Evolutionary conservation across 2,797 vertebrate species (phyloP), one percentile per base, ranked within the genome.

Genomic region (Platalea minor): DNA sequence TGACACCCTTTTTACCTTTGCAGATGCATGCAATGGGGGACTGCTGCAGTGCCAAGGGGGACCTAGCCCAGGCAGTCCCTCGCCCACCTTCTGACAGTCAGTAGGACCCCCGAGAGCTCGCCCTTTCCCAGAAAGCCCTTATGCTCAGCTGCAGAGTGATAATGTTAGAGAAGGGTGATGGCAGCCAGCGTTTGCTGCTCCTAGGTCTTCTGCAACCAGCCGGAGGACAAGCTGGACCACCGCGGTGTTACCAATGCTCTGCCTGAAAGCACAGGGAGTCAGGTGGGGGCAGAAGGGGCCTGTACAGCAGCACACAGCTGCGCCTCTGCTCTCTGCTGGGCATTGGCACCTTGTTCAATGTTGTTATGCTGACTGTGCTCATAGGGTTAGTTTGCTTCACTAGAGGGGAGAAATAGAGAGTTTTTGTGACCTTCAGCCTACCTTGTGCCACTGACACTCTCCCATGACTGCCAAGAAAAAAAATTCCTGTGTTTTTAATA

Each of bases 281-380:
- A 7, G 4, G 11, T 19, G 23, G 5, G 13, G 13, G 26, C 37
- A 83, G 53, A 72, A 78, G 57, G 33, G 50, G 23, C 31, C 43
- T 43, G 15, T 24, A 26, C 39, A 48, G 39, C 48, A 83, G n/a
- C 6, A 28, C 24, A 15, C 9, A 1, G 1, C 48, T 75, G 28
- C 0, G 1, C 14, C 53, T 45, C 59, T 72, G 21, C 56, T 29
- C 60, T n/a, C 7, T 1, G 1, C 28, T 15, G 25, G 25, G 20
- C 29, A 4, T 0, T 13, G 31, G n/a, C 31, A 50, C 21, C 25
- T 69, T 48, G 23, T n/a, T 63, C n/a, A 72, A 29, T 43, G 63
- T 59, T 0, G 2, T 37, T 25, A 51, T 12, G 5, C 15, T 39
- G 14, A 8, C 3, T 39, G 31, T 54, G 59, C 29, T 80, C 23